phyloP scores from a whole-genome alignment of 1,140 invertebrate species.

The Leptopilina clavipes region DNA sequence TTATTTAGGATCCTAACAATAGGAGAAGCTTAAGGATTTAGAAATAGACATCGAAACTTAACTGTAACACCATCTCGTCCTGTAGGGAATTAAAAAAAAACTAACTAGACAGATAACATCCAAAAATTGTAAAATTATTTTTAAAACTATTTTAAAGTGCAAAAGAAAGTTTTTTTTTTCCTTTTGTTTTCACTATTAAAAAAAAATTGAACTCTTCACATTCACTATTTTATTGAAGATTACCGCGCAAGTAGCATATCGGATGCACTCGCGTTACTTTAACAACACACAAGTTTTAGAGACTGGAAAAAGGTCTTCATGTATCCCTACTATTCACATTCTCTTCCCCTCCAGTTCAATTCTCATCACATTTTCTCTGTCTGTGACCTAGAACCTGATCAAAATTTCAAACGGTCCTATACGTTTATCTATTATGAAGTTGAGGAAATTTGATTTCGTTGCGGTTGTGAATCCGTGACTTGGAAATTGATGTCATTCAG shows the following conservation, averaged over 20 bases:
- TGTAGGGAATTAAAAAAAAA: not conserved
- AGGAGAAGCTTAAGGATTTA: not conserved
- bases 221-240: not conserved
- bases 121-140: not conserved
- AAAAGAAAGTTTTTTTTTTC: too few species aligned
- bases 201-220: too few species aligned
- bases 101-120: not conserved
- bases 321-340: slow-evolving; percentile 40
- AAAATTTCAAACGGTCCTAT: not conserved
- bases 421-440: too few species aligned
- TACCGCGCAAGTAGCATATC: not conserved
- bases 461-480: too few species aligned
- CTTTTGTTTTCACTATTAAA: too few species aligned
- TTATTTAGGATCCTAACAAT: too few species aligned
- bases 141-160: too few species aligned
- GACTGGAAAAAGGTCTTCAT: slow-evolving; percentile 25
- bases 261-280: not conserved
- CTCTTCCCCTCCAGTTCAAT: slow-evolving; percentile 33
- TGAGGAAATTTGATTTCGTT: too few species aligned
- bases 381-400: slow-evolving; percentile 2
- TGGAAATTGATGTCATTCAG: too few species aligned
- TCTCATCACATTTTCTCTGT: not conserved
- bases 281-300: not conserved
- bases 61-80: slow-evolving; percentile 14
- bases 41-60: not conserved